These are phyloP conservation scores for Rhinolophus ferrumequinum DNA, from an alignment of 2,113 vertebrate genomes.

Conservation along the genomic window DNA sequence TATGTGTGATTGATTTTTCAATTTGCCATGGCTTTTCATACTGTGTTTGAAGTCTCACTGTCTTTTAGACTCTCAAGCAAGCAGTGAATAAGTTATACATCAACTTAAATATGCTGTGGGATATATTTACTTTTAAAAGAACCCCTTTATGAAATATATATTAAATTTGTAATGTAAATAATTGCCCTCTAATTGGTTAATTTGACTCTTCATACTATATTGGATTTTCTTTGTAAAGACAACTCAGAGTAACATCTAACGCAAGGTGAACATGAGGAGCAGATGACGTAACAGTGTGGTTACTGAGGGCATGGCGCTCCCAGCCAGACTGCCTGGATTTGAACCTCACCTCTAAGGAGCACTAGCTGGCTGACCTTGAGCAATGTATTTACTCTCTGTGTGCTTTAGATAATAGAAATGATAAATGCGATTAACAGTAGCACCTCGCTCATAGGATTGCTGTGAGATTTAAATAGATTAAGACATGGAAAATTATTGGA, in stretches of 20 bases:
- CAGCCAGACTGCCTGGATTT: background rate
- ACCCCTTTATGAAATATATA: background rate
- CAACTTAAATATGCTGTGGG: background rate
- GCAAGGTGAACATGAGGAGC: background rate
- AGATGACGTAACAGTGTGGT: background rate
- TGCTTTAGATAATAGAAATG: background rate
- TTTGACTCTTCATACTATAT: background rate
- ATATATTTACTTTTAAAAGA: slow-evolving; percentile 31
- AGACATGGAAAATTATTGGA: background rate
- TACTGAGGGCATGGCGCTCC: background rate
- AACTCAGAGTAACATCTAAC: background rate
- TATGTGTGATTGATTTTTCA: slow-evolving; percentile 37
- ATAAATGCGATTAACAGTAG: background rate
- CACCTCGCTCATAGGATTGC: background rate
- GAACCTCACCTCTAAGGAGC: background rate
- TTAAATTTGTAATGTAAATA: background rate
- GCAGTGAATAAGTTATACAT: slow-evolving; percentile 10
- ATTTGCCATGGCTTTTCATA: slow-evolving; percentile 27
- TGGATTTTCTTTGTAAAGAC: slow-evolving; percentile 49
- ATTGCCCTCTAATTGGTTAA: slow-evolving; percentile 18
- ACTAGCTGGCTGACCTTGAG: background rate
- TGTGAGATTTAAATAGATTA: slow-evolving; percentile 18
- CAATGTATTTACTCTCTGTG: background rate
- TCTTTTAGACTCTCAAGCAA: slow-evolving; percentile 30
- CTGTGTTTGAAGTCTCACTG: background rate